phyloP scores from a whole-genome alignment of 2,888 invertebrate species.

The Yponomeuta sedellus region DNA sequence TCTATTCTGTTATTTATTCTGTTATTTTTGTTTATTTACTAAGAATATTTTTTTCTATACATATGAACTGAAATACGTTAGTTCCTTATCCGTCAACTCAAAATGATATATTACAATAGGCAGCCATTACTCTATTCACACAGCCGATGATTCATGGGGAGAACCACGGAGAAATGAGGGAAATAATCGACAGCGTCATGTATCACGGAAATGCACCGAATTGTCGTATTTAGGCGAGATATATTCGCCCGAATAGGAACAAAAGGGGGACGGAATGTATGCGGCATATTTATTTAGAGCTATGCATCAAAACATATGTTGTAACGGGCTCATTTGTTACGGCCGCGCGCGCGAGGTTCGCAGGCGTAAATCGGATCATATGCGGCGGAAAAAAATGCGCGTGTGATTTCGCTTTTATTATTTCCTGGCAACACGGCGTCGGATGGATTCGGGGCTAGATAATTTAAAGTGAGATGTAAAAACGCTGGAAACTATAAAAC shows the following conservation, averaged over 20 bases:
- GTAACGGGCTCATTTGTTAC: constrained; percentile 9
- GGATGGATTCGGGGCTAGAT: background rate
- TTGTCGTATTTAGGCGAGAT: background rate
- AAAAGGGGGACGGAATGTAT: constrained; percentile 25
- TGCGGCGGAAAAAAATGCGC: background rate
- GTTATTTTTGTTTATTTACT: too few relatives aligned
- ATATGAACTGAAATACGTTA: too few relatives aligned
- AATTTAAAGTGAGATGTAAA: background rate
- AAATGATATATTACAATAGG: too few relatives aligned
- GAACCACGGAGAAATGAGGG: background rate
- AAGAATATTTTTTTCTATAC: too few relatives aligned
- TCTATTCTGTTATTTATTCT: too few relatives aligned
- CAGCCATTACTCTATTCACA: background rate
- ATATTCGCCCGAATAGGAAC: constrained; percentile 29
- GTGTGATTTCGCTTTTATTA: background rate
- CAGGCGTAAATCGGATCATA: constrained; percentile 6
- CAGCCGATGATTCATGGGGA: background rate
- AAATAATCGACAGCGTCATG: background rate
- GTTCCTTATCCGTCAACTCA: too few relatives aligned
- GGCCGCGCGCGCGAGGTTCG: background rate
- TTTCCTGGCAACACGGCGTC: background rate
- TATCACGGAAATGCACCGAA: background rate
- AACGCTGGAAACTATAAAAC: too few relatives aligned
- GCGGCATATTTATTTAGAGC: constrained; percentile 31
- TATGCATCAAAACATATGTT: constrained; percentile 29